Evolutionary conservation across 2,797 vertebrate genomes (phyloP).

Genomic region (Sebastes hubbsi): DNA sequence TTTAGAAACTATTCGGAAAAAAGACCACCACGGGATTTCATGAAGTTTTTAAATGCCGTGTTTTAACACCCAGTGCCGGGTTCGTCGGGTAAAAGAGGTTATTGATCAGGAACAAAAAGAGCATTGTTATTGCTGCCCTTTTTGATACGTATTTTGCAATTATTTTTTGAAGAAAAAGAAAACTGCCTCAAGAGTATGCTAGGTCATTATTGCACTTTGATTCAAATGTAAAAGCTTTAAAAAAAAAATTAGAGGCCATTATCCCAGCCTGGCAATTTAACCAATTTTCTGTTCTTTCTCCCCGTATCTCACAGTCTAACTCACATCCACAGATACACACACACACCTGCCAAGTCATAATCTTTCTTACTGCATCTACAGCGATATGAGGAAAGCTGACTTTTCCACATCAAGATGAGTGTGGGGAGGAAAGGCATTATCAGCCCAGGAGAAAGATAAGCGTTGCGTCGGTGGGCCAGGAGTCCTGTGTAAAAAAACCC

Average conservation of each 20-base stretch:
- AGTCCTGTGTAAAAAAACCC: constrained; percentile 60
- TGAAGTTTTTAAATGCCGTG: too few species aligned
- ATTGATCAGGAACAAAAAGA: not conserved
- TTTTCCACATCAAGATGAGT: constrained; percentile 72
- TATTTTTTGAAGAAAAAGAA: not conserved
- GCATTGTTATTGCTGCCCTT: not conserved
- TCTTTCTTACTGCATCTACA: constrained; percentile 65
- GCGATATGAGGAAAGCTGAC: constrained; percentile 71
- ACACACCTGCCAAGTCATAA: constrained; percentile 28
- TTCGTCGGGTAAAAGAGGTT: not conserved
- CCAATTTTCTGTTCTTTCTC: constrained; percentile 16
- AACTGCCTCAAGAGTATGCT: not conserved
- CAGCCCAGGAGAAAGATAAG: constrained; percentile 72
- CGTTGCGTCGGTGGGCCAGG: constrained; percentile 43
- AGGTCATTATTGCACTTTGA: constrained; percentile 8
- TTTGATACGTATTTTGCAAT: not conserved
- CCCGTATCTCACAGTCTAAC: constrained; percentile 1
- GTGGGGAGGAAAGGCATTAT: constrained; percentile 58
- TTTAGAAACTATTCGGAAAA: too few species aligned
- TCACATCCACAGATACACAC: not conserved
- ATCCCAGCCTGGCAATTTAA: constrained; percentile 5
- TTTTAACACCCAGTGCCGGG: too few species aligned
- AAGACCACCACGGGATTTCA: too few species aligned
- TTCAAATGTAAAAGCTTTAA: constrained; percentile 21
- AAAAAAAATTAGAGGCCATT: constrained; percentile 1